These are phyloP conservation scores for Xenentodon cancila DNA, from an alignment of 2,797 vertebrate genomes.

Conservation along the genomic window DNA sequence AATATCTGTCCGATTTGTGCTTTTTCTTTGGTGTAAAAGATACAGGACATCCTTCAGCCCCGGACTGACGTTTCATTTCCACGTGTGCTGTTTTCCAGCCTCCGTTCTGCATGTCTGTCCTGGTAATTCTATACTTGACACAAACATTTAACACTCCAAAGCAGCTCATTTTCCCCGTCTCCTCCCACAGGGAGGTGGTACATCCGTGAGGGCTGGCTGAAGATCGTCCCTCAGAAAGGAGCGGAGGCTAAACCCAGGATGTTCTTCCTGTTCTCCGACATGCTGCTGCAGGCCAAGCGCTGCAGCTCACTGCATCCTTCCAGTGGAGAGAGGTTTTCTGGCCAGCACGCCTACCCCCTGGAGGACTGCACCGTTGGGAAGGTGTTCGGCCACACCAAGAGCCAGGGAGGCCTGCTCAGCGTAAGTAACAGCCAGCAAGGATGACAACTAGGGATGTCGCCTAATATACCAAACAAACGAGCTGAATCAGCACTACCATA, in stretches of 20 bases:
- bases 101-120: too few relatives aligned
- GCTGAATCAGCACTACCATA: too few relatives aligned
- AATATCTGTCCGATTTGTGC: too few relatives aligned
- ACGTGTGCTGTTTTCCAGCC: too few relatives aligned
- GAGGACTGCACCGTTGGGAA: constrained; percentile 78
- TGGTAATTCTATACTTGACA: too few relatives aligned
- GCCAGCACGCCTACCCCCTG: constrained; percentile 76
- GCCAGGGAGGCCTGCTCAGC: constrained; percentile 82
- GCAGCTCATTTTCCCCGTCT: background rate
- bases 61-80: too few relatives aligned
- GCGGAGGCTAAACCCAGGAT: constrained; percentile 72
- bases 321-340: constrained; percentile 76
- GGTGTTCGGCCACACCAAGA: constrained; percentile 85
- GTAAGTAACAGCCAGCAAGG: constrained; percentile 47
- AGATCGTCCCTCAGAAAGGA: constrained; percentile 77
- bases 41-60: too few relatives aligned
- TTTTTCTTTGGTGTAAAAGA: too few relatives aligned
- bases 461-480: too few relatives aligned
- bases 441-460: too few relatives aligned
- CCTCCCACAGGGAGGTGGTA: constrained; percentile 72
- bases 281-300: constrained; percentile 72
- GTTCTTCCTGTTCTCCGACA: constrained; percentile 82
- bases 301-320: constrained; percentile 70
- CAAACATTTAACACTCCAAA: background rate
- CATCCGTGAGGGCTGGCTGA: constrained; percentile 83